Conservation (phyloP, 2,113 vertebrate species). For the Leptobrachium ailaonicum region DNA sequence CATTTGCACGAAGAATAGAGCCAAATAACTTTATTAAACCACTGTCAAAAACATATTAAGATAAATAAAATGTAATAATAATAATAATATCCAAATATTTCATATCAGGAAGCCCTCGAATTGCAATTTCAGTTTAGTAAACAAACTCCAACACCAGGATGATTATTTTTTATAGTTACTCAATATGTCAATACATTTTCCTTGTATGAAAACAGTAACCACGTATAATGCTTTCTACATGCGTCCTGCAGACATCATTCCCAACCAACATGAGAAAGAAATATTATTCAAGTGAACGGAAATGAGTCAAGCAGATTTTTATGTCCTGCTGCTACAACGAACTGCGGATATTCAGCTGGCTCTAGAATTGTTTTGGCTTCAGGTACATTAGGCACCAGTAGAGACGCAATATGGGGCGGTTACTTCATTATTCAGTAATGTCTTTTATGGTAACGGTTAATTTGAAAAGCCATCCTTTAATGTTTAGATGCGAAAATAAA, state of each 20-base stretch:
- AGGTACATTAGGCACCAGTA: conserved; percentile 17
- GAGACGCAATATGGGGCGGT: conserved; percentile 20
- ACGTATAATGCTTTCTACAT: neutral
- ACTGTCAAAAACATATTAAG: too few relatives aligned
- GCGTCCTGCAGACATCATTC: neutral
- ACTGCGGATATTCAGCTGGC: conserved; percentile 16
- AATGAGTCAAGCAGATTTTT: conserved; percentile 25
- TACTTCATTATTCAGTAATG: conserved; percentile 24
- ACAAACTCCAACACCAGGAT: too few relatives aligned
- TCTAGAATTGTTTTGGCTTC: conserved; percentile 26
- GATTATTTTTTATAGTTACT: too few relatives aligned
- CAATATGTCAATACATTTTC: too few relatives aligned
- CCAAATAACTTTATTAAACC: too few relatives aligned
- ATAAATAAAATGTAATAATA: too few relatives aligned
- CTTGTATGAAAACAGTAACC: neutral
- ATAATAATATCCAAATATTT: too few relatives aligned
- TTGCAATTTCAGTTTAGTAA: too few relatives aligned
- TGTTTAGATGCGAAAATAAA: neutral
- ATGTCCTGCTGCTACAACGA: conserved; percentile 6
- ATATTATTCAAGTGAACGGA: conserved; percentile 10
- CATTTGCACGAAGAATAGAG: too few relatives aligned
- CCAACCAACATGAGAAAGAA: neutral
- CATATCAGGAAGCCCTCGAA: too few relatives aligned
- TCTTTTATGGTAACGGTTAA: conserved; percentile 12
- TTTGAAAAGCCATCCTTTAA: neutral